A percentile compares a stretch with the other conserved stretches of the same genome.
Conservation (phyloP, 2,888 invertebrate species). For the Liopterus haemorrhoidalis region DNA sequence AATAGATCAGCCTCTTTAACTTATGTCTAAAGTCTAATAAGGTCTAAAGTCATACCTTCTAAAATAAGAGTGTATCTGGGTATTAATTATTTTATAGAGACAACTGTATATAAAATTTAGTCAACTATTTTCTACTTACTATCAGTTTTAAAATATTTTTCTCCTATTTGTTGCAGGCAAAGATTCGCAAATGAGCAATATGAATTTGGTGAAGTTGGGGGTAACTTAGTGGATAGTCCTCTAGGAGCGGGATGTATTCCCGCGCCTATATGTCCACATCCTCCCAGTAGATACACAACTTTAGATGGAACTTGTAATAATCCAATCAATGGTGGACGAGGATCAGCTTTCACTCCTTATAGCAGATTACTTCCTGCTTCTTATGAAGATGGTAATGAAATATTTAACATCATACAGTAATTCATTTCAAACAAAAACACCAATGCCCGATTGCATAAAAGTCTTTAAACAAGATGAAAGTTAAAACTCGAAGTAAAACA, state of each 20-base stretch:
- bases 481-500: too few relatives aligned
- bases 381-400: slow-evolving; percentile 56
- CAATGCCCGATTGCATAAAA: too few relatives aligned
- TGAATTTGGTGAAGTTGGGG: slow-evolving; percentile 45
- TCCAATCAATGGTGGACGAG: slow-evolving; percentile 61
- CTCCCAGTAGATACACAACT: slow-evolving; percentile 56
- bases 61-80: too few relatives aligned
- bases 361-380: slow-evolving; percentile 62
- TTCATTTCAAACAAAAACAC: too few relatives aligned
- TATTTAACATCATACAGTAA: too few relatives aligned
- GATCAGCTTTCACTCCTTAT: slow-evolving; percentile 59
- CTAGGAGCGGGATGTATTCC: slow-evolving; percentile 43
- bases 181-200: slow-evolving; percentile 46
- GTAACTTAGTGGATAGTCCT: slow-evolving; percentile 45
- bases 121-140: not conserved
- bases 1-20: too few relatives aligned
- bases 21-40: too few relatives aligned
- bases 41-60: too few relatives aligned
- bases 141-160: not conserved
- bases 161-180: slow-evolving; percentile 39
- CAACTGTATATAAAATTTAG: not conserved
- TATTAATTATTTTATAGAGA: too few relatives aligned
- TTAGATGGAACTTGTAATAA: slow-evolving; percentile 84
- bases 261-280: slow-evolving; percentile 45
- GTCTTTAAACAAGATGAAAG: too few relatives aligned